Percentiles rank a stretch among this genome's conserved stretches.
Evolutionary conservation across 2,888 invertebrate species (phyloP).

Genomic region (Bibio marci): DNA sequence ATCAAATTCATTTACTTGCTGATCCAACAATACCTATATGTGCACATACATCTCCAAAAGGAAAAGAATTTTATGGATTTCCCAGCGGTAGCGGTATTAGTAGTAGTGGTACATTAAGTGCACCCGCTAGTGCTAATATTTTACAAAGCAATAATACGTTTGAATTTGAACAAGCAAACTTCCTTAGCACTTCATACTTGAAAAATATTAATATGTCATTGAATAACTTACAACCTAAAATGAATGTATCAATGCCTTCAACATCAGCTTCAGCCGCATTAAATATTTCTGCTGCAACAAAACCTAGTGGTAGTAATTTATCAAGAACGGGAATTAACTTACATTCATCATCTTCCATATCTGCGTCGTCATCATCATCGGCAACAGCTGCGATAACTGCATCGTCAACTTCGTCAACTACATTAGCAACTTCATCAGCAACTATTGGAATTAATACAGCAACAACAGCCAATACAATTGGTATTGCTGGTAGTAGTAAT

Average conservation of each 20-base stretch:
- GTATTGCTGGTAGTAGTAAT: constrained; percentile 5
- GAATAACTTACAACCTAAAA: neutral
- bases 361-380: constrained; percentile 17
- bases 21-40: constrained; percentile 46
- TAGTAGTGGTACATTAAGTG: constrained; percentile 21
- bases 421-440: constrained; percentile 14
- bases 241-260: constrained; percentile 8
- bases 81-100: constrained; percentile 23
- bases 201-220: neutral
- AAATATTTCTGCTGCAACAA: neutral
- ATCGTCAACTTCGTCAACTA: neutral
- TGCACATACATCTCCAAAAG: constrained; percentile 35
- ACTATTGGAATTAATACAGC: constrained; percentile 3
- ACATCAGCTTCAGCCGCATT: constrained; percentile 15
- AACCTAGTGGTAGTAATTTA: constrained; percentile 7
- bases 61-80: neutral
- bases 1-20: constrained; percentile 58
- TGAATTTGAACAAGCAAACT: constrained; percentile 19
- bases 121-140: constrained; percentile 23
- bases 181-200: neutral
- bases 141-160: constrained; percentile 21
- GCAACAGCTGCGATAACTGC: constrained; percentile 16
- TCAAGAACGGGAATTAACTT: constrained; percentile 2
- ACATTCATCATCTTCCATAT: constrained; percentile 12
- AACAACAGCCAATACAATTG: constrained; percentile 2